Conservation (phyloP, 2,888 invertebrate species). For the Agonopterix alstromeriana region DNA sequence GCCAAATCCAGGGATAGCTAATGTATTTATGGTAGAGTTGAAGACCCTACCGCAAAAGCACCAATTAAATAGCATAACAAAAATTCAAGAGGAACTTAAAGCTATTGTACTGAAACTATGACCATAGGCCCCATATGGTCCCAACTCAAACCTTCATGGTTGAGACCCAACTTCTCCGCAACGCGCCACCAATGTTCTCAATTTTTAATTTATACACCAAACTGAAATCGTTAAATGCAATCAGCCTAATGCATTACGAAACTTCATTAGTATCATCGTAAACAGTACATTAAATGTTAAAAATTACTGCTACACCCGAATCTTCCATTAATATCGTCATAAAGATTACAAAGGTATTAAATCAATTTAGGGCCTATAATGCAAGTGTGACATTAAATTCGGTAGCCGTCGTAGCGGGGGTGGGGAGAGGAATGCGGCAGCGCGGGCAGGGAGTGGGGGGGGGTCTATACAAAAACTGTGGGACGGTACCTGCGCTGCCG, state of each 20-base stretch:
- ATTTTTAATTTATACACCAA: too few species aligned
- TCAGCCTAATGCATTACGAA: constrained; percentile 15
- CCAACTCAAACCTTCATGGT: too few species aligned
- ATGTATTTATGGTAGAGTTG: too few species aligned
- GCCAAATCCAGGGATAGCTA: too few species aligned
- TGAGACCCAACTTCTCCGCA: too few species aligned
- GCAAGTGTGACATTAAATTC: constrained; percentile 52
- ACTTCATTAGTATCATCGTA: constrained; percentile 1
- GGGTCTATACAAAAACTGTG: constrained; percentile 51
- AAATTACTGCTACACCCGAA: not conserved
- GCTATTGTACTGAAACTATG: too few species aligned
- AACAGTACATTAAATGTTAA: not conserved
- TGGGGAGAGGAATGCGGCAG: constrained; percentile 15
- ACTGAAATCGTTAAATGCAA: not conserved
- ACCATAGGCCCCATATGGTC: too few species aligned
- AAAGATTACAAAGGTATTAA: constrained; percentile 12
- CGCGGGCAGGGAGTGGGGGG: constrained; percentile 17
- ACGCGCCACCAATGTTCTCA: too few species aligned
- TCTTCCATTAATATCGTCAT: constrained; percentile 4
- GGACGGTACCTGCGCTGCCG: constrained; percentile 66
- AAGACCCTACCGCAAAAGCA: too few species aligned
- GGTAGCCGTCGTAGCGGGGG: constrained; percentile 30
- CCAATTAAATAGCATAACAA: too few species aligned
- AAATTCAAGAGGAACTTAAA: too few species aligned
- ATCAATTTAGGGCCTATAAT: constrained; percentile 9